These are phyloP conservation scores for Limanda limanda DNA, from an alignment of 2,113 vertebrate species.

Conservation along the genomic window DNA sequence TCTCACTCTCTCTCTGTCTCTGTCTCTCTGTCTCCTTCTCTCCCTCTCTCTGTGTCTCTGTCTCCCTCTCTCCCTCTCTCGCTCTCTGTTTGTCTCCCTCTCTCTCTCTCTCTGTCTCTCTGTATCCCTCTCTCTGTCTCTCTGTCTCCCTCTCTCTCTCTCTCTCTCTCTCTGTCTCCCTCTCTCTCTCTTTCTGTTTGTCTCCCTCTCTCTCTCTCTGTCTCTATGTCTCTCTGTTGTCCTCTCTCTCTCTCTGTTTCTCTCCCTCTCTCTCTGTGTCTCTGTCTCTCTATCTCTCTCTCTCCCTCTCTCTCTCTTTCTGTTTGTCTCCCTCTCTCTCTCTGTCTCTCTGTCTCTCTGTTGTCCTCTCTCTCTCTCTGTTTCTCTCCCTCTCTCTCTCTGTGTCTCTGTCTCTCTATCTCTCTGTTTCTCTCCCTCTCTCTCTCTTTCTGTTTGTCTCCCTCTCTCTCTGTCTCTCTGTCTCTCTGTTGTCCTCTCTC, in stretches of 20 bases:
- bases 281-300: slow-evolving; percentile 15
- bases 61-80: slow-evolving; percentile 27
- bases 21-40: no score
- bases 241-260: slow-evolving; percentile 18
- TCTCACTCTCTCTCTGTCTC: no score
- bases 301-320: slow-evolving; percentile 24
- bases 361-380: background rate
- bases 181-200: background rate
- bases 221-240: slow-evolving; percentile 20
- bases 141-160: slow-evolving; percentile 18
- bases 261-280: slow-evolving; percentile 13
- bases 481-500: slow-evolving; percentile 14
- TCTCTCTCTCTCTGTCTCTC: background rate
- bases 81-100: slow-evolving; percentile 22
- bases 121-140: slow-evolving; percentile 20
- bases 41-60: slow-evolving; percentile 12
- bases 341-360: slow-evolving; percentile 15
- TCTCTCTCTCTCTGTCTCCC: slow-evolving; percentile 14
- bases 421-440: slow-evolving; percentile 25
- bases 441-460: background rate
- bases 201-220: slow-evolving; percentile 4
- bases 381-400: slow-evolving; percentile 12
- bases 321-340: slow-evolving; percentile 3
- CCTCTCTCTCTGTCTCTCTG: slow-evolving; percentile 29
- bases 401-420: slow-evolving; percentile 15